phyloP scores from a whole-genome alignment of 2,113 vertebrate genomes.

The Poicephalus gulielmi region DNA sequence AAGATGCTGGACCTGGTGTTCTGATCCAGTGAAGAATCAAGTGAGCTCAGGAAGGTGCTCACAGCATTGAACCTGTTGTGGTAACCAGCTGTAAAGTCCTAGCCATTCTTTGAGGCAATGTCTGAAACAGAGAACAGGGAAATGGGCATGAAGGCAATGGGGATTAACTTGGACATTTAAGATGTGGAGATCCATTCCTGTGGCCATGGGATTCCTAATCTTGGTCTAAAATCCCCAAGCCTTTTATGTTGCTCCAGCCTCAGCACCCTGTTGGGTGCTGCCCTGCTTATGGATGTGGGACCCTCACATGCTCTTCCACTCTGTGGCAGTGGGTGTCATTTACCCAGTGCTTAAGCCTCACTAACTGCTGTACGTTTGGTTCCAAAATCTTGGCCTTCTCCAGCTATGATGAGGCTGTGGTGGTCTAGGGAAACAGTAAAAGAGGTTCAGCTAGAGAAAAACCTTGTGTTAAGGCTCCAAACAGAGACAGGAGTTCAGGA shows the following conservation, averaged over 20 bases:
- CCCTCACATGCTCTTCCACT: background rate
- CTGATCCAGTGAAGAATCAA: background rate
- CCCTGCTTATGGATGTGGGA: background rate
- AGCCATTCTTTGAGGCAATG: accelerated
- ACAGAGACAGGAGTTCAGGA: background rate
- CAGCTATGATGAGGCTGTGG: background rate
- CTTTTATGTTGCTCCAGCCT: background rate
- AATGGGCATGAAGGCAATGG: background rate
- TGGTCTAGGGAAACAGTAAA: background rate
- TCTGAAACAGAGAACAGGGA: background rate
- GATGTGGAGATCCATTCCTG: background rate
- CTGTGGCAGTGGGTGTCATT: background rate
- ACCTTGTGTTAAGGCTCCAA: background rate
- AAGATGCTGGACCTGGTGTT: background rate
- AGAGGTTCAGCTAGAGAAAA: background rate
- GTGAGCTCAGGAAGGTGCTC: background rate
- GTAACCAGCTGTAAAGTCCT: background rate
- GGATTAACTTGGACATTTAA: background rate
- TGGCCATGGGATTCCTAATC: background rate
- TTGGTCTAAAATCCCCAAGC: background rate
- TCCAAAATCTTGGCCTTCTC: background rate
- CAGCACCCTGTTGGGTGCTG: background rate
- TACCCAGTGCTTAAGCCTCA: background rate
- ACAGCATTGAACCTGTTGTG: background rate
- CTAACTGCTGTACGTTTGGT: background rate